Base-by-base conservation (phyloP, 2,113 vertebrate genomes). In the Ploceus nigricollis region DNA sequence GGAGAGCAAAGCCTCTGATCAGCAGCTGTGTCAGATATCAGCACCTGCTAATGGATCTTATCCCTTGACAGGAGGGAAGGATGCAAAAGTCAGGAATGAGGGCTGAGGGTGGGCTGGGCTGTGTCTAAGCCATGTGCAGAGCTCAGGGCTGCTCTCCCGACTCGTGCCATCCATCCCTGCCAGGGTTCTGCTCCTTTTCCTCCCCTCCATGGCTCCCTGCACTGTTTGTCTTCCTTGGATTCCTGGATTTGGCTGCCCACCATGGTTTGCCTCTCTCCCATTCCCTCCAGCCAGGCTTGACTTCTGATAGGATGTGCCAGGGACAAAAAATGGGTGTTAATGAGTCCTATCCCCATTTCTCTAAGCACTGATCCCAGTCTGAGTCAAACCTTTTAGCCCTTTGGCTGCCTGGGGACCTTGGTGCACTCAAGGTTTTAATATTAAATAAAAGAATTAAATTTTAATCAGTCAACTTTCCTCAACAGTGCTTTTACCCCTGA, bases 81-180 rank as follows among this genome's bases (percentile, higher is more conserved):
- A 6, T 50, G 31, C n/a, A 28, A 2, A 45, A 60, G 7, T 20
- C 24, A 4, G 57, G 54, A 8, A 4, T 5, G 25, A 33, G 76
- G 50, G 66, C 57, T 47, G 66, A 60, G 71, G n/a, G n/a, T 27
- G 44, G 25, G 39, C 33, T 7, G n/a, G 30, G 44, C 33, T 7
- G 33, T 42, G 6, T 10, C 40, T 9, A 6, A 66, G 73, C 30
- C 19, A 2, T 0, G 1, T 1, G 10, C n/a, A 73, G 73, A 40
- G 57, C 70, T 54, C 33, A 1, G 58, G 5, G 37, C 40, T 65
- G 47, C 31, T 60, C 23, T 60, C 21, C 7, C n/a, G 3, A 0
- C 0, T 4, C 1, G 0, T 58, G 72, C 23, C 13, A 3, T 33
- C 73, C 51, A 12, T 39, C 78, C 39, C 39, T 63, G 50, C 37